A percentile compares a stretch with the other conserved stretches of the same genome.
These are phyloP conservation scores for Xestia sexstrigata DNA, from an alignment of 2,888 invertebrate species.

Conservation along the genomic window DNA sequence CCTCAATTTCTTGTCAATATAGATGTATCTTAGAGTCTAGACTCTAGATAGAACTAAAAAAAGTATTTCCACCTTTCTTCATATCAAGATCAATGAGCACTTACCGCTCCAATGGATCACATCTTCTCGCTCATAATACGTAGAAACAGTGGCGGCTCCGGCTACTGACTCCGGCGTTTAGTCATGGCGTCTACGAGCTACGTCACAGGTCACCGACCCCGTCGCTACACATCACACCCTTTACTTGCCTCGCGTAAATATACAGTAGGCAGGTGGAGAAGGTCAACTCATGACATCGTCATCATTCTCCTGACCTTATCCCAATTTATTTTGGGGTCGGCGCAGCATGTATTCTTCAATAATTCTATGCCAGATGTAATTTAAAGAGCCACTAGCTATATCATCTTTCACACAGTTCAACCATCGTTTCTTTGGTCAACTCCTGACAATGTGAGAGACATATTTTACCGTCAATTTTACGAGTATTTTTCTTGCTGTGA, in stretches of 20 bases:
- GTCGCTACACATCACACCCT: conserved; percentile 53
- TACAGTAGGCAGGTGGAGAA: conserved; percentile 20
- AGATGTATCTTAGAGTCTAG: background rate
- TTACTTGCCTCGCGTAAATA: conserved; percentile 34
- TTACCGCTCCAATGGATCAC: conserved; percentile 12
- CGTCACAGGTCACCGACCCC: conserved; percentile 57
- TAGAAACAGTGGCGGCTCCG: conserved; percentile 7
- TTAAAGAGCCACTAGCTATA: background rate
- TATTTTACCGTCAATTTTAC: background rate
- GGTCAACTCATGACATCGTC: background rate
- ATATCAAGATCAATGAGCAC: background rate
- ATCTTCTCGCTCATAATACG: conserved; percentile 11
- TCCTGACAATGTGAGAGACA: background rate
- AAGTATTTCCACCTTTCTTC: background rate
- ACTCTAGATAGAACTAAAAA: background rate
- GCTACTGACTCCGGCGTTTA: conserved; percentile 28
- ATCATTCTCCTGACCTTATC: background rate
- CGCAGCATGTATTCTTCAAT: background rate
- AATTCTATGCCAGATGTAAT: no score
- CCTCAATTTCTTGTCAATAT: background rate
- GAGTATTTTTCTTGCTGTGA: background rate
- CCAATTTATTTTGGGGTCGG: background rate
- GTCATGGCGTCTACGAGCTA: conserved; percentile 33
- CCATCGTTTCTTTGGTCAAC: background rate
- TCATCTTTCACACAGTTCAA: background rate